Percentiles rank a stretch among this genome's conserved stretches.
Evolutionary conservation across 2,113 vertebrate species (phyloP).

Genomic region (Lagenorhynchus albirostris): DNA sequence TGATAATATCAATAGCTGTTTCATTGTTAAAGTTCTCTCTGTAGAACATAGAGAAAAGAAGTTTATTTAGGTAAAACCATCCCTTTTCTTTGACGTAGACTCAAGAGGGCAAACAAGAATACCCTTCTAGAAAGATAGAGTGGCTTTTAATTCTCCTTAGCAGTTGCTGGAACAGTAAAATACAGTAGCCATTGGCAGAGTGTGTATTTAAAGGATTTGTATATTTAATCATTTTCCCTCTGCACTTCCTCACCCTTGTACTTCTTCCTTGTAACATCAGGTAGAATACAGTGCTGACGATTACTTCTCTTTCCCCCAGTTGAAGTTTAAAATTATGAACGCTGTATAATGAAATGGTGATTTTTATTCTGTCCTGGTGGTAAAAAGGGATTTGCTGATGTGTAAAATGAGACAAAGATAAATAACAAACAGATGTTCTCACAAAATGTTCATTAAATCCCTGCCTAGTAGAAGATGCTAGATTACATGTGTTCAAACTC

Average conservation of each 20-base stretch:
- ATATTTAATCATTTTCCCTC: slow-evolving; percentile 47
- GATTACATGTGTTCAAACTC: slow-evolving; percentile 74
- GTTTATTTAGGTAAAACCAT: background rate
- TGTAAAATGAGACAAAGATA: slow-evolving; percentile 78
- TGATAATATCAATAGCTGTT: slow-evolving; percentile 11
- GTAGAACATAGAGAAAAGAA: background rate
- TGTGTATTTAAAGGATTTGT: slow-evolving; percentile 55
- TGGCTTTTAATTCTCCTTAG: slow-evolving; percentile 36
- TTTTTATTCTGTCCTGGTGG: slow-evolving; percentile 71
- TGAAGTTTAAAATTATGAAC: slow-evolving; percentile 71
- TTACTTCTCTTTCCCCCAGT: background rate
- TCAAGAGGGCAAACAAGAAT: slow-evolving; percentile 2
- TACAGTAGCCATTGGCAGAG: slow-evolving; percentile 25
- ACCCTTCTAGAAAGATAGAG: slow-evolving; percentile 9
- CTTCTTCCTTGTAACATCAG: slow-evolving; percentile 39
- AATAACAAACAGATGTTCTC: slow-evolving; percentile 79
- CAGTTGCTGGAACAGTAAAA: slow-evolving; percentile 41
- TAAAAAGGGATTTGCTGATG: slow-evolving; percentile 72
- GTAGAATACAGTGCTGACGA: slow-evolving; percentile 39
- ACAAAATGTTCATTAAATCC: slow-evolving; percentile 77
- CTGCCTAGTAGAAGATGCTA: slow-evolving; percentile 57
- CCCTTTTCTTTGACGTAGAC: background rate
- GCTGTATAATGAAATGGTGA: slow-evolving; percentile 75
- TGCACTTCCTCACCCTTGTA: slow-evolving; percentile 11
- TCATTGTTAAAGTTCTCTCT: slow-evolving; percentile 32